Evolutionary conservation across 2,888 invertebrate species (phyloP).

Genomic region (Athalia cordata): DNA sequence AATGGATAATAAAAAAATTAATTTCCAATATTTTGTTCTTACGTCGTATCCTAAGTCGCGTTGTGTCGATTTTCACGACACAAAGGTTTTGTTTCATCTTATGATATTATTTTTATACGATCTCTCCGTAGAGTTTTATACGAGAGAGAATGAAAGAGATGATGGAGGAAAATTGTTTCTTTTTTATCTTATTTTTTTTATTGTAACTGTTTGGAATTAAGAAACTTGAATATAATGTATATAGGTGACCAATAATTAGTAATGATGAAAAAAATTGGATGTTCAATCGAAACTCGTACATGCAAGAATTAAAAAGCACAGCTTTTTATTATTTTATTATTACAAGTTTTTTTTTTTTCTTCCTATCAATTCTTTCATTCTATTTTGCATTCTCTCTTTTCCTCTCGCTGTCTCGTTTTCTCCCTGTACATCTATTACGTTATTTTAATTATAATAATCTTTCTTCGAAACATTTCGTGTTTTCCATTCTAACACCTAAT

Average conservation of each 20-base stretch:
- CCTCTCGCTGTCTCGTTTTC: slow-evolving; percentile 5
- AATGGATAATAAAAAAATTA: neutral
- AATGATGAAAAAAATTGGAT: too few relatives aligned
- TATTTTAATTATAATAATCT: slow-evolving; percentile 31
- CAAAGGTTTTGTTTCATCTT: slow-evolving; percentile 28
- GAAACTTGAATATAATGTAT: too few relatives aligned
- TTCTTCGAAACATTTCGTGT: slow-evolving; percentile 36
- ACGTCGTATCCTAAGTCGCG: slow-evolving; percentile 53
- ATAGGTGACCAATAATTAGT: too few relatives aligned
- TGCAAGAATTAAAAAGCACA: too few relatives aligned
- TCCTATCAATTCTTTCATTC: neutral
- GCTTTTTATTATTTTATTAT: neutral
- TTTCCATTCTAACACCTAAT: slow-evolving; percentile 35
- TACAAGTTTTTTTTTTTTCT: neutral
- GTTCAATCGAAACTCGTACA: too few relatives aligned
- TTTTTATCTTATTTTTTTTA: too few relatives aligned
- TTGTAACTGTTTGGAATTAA: too few relatives aligned
- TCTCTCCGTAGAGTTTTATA: slow-evolving; percentile 10
- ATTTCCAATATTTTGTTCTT: slow-evolving; percentile 56
- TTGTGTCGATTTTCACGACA: slow-evolving; percentile 29
- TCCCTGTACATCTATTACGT: slow-evolving; percentile 16
- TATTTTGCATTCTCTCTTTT: neutral
- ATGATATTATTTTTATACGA: neutral
- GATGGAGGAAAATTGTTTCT: neutral
- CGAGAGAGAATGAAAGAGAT: slow-evolving; percentile 14